These are phyloP conservation scores for Alviniconcha marisindica DNA, from an alignment of 1,140 invertebrate genomes.

Conservation along the genomic window DNA sequence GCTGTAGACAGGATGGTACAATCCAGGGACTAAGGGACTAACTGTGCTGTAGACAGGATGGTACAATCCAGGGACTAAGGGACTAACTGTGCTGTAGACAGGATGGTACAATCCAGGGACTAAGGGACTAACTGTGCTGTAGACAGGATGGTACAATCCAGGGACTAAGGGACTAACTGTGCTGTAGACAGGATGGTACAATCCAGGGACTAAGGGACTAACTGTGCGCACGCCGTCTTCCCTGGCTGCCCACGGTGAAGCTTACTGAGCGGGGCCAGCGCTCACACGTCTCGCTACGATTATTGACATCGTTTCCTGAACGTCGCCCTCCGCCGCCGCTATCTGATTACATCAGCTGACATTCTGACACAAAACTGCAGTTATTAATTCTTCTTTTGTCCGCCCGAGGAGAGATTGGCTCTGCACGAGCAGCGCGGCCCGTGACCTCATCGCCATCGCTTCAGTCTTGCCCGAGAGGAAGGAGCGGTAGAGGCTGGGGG, in stretches of 20 bases:
- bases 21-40: no score
- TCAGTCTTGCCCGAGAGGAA: background rate
- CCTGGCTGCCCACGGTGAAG: background rate
- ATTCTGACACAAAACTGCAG: constrained; percentile 43
- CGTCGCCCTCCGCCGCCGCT: constrained; percentile 22
- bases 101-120: no score
- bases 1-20: no score
- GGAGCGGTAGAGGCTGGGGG: background rate
- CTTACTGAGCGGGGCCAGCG: constrained; percentile 22
- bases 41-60: no score
- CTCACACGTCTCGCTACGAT: constrained; percentile 20
- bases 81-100: no score
- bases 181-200: no score
- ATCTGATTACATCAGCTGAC: constrained; percentile 38
- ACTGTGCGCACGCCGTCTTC: no score
- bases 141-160: no score
- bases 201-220: no score
- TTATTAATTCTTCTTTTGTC: constrained; percentile 45
- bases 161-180: no score
- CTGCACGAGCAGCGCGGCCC: constrained; percentile 29
- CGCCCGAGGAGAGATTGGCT: constrained; percentile 18
- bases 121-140: no score
- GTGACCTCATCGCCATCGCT: constrained; percentile 29
- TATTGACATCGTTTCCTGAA: constrained; percentile 37
- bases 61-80: no score